Evolutionary conservation across 2,888 invertebrate species (phyloP).

Genomic region (Tridacna gigas): DNA sequence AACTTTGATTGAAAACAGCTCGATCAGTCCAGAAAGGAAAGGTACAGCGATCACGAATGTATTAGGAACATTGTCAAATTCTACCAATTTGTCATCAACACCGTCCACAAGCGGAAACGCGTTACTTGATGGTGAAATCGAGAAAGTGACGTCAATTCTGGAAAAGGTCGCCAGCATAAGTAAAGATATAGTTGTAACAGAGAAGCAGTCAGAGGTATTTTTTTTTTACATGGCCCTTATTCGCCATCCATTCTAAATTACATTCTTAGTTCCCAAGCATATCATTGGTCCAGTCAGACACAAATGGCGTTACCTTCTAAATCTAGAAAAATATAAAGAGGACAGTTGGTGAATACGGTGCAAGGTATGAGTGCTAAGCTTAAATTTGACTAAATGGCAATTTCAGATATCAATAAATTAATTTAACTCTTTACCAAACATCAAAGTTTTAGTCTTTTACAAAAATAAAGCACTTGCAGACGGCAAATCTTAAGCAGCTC

Average conservation of each 20-base stretch:
- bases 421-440: too few relatives aligned
- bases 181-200: slow-evolving; percentile 28
- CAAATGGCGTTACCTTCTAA: background rate
- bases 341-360: too few relatives aligned
- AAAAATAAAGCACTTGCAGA: too few relatives aligned
- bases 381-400: too few relatives aligned
- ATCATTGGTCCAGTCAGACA: background rate
- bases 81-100: background rate
- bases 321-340: too few relatives aligned
- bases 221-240: background rate
- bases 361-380: too few relatives aligned
- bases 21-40: background rate
- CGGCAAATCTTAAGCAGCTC: too few relatives aligned
- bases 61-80: background rate
- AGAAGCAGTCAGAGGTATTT: slow-evolving; percentile 25
- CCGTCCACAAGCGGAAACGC: background rate
- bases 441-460: too few relatives aligned
- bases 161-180: slow-evolving; percentile 35
- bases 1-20: background rate
- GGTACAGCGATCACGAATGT: background rate
- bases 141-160: slow-evolving; percentile 41
- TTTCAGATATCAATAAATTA: too few relatives aligned
- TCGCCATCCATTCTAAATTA: background rate
- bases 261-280: background rate
- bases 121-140: slow-evolving; percentile 33